Percentiles rank a stretch among this genome's conserved stretches.
These are phyloP conservation scores for Polyommatus iphigenia DNA, from an alignment of 2,888 invertebrate species.

Conservation along the genomic window DNA sequence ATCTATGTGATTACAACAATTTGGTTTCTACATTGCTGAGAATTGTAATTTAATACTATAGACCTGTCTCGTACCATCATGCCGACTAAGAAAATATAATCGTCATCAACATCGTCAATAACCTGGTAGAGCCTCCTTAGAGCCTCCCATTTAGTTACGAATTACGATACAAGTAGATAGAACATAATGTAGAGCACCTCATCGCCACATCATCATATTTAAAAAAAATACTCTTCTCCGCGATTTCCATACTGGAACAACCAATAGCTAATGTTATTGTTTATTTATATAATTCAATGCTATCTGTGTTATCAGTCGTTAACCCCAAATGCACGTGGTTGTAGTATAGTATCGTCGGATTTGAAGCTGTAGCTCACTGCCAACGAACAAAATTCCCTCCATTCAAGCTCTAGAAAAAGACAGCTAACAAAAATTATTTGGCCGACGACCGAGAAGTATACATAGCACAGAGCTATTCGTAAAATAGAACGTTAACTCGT, in stretches of 20 bases:
- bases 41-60: not conserved
- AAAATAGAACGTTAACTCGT: slow-evolving; percentile 75
- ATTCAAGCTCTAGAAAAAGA: slow-evolving; percentile 80
- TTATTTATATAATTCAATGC: slow-evolving; percentile 70
- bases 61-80: not conserved
- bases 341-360: slow-evolving; percentile 74
- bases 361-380: slow-evolving; percentile 79
- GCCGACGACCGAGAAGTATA: slow-evolving; percentile 80
- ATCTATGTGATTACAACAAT: not conserved
- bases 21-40: not conserved
- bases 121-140: too few species aligned
- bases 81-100: not conserved
- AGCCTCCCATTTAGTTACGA: too few species aligned
- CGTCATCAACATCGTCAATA: not conserved
- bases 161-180: not conserved
- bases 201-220: not conserved
- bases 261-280: slow-evolving; percentile 47
- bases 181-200: not conserved
- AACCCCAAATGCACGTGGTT: slow-evolving; percentile 73
- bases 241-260: slow-evolving; percentile 5
- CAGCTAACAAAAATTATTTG: slow-evolving; percentile 77
- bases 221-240: not conserved
- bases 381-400: slow-evolving; percentile 74
- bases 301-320: slow-evolving; percentile 75
- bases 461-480: slow-evolving; percentile 79